phyloP scores from a whole-genome alignment of 92 coral and sea anemone genomes.

The Paramuricea clavata region DNA sequence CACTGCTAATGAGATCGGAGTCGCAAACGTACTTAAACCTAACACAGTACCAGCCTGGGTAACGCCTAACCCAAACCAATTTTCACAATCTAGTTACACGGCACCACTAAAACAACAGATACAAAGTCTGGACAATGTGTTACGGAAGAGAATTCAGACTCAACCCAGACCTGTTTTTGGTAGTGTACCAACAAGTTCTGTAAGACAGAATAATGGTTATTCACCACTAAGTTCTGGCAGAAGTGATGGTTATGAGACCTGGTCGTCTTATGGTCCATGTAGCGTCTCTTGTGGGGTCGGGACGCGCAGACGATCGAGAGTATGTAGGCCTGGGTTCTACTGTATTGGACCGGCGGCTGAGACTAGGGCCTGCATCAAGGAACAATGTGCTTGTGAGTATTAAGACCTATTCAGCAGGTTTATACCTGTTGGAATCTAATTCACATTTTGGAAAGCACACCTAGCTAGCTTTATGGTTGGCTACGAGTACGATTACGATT shows the following conservation, averaged over 20 bases:
- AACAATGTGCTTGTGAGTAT: conserved; percentile 86
- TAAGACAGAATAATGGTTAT: conserved; percentile 13
- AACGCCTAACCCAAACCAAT: neutral
- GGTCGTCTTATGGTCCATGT: conserved; percentile 88
- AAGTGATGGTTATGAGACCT: conserved; percentile 68
- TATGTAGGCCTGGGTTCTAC: conserved; percentile 73
- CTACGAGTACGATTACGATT: no score
- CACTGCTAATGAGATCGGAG: neutral
- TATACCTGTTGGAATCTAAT: no score
- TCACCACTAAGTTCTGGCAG: neutral
- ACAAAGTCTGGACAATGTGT: conserved; percentile 3
- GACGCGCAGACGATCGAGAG: conserved; percentile 78
- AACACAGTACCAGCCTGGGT: neutral
- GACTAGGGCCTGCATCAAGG: conserved; percentile 83
- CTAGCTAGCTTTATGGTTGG: no score
- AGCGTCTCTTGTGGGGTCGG: conserved; percentile 90
- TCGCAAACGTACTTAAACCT: neutral
- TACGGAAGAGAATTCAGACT: conserved; percentile 20
- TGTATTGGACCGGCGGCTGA: conserved; percentile 80
- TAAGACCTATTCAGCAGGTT: no score
- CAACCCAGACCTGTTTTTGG: conserved; percentile 57
- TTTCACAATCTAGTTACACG: neutral
- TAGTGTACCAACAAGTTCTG: conserved; percentile 7
- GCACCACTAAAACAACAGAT: conserved; percentile 16
- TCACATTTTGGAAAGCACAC: no score